These are phyloP conservation scores for Pocillopora verrucosa DNA, from an alignment of 64 coral and sea anemone genomes.

Conservation along the genomic window DNA sequence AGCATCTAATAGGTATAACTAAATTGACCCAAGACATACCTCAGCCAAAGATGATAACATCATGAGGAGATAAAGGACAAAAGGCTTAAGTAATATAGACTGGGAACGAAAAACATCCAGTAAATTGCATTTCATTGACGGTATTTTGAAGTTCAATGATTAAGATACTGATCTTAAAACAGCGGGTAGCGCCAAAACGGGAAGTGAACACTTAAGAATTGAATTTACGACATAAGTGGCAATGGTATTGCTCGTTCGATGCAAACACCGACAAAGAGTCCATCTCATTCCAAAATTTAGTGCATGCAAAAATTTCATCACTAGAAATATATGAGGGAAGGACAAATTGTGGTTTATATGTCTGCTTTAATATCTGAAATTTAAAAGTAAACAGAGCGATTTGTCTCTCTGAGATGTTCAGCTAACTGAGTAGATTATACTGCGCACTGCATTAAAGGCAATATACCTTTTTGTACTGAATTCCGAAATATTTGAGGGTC, in stretches of 20 bases:
- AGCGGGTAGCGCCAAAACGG: neutral
- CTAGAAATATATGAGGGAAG: neutral
- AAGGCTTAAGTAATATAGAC: neutral
- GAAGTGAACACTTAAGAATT: neutral
- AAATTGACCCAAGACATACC: too few species aligned
- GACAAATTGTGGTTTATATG: neutral
- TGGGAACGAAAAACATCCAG: neutral
- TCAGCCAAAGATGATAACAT: neutral
- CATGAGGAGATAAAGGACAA: neutral
- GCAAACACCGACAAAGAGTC: neutral
- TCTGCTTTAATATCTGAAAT: neutral
- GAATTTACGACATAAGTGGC: neutral
- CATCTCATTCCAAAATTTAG: neutral
- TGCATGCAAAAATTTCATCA: neutral
- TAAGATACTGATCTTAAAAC: neutral
- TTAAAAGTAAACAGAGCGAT: neutral
- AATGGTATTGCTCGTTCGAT: neutral
- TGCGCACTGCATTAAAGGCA: neutral
- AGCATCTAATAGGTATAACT: too few species aligned
- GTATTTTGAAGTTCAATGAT: neutral
- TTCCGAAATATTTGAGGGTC: neutral
- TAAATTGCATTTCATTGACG: neutral
- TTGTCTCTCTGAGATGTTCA: neutral
- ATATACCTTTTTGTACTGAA: neutral
- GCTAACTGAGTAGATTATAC: neutral